Conservation (phyloP, 2,113 vertebrate species). For the Ceyx melanurus region DNA sequence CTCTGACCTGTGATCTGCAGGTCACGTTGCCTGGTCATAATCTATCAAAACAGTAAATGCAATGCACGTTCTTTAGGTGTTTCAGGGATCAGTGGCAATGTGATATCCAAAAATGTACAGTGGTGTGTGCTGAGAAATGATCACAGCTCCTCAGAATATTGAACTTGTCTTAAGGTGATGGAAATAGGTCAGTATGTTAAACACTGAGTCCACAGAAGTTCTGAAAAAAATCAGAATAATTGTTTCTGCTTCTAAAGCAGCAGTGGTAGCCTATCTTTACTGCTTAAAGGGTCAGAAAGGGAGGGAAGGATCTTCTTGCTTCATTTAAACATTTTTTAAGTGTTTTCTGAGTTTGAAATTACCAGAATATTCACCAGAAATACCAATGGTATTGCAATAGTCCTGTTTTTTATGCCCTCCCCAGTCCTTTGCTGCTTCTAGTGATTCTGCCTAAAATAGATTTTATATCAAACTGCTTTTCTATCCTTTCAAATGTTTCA, state of each 20-base stretch:
- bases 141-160: conserved; percentile 3
- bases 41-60: conserved; percentile 28
- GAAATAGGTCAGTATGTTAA: conserved; percentile 37
- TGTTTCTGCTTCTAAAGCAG: background rate
- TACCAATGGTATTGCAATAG: background rate
- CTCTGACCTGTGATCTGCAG: conserved; percentile 17
- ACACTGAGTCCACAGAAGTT: background rate
- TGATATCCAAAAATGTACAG: conserved; percentile 40
- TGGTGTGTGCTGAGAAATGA: background rate
- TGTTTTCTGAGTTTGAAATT: background rate
- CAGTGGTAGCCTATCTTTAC: background rate
- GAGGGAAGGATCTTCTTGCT: background rate
- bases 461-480: conserved; percentile 16
- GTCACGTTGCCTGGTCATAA: conserved; percentile 10
- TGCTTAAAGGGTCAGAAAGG: background rate
- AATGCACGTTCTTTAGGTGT: background rate
- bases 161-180: conserved; percentile 9
- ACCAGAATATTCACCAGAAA: background rate
- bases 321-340: background rate
- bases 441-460: background rate
- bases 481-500: background rate
- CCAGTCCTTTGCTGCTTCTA: background rate
- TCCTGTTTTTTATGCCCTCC: background rate
- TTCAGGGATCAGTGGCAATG: conserved; percentile 44
- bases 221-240: background rate